Evolutionary conservation across 2,888 invertebrate species (phyloP).

Genomic region (Caenorhabditis afra): DNA sequence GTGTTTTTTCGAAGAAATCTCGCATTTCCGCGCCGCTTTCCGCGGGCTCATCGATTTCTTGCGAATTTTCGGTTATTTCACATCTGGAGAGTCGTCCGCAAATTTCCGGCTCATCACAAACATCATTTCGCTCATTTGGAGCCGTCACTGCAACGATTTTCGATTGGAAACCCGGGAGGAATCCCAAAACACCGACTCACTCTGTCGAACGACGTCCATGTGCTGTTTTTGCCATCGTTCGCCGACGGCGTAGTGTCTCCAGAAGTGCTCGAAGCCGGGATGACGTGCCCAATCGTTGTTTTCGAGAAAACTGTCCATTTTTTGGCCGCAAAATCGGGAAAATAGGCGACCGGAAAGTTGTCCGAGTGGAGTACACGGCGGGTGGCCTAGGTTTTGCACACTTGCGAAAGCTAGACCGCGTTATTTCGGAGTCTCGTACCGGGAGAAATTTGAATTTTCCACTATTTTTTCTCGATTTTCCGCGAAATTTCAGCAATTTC

Average conservation of each 20-base stretch:
- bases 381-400: constrained; percentile 24
- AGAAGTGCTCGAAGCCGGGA: constrained; percentile 32
- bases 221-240: constrained; percentile 35
- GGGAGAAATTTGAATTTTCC: constrained; percentile 7
- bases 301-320: constrained; percentile 23
- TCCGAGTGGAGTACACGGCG: constrained; percentile 20
- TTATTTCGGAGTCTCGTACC: constrained; percentile 30
- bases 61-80: constrained; percentile 4
- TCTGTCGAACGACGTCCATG: constrained; percentile 1
- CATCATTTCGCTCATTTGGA: background rate
- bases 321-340: background rate
- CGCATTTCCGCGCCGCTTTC: constrained; percentile 47
- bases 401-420: background rate
- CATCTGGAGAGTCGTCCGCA: constrained; percentile 32
- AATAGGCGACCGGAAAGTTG: background rate
- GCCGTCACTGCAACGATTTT: constrained; percentile 12
- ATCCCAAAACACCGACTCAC: constrained; percentile 1
- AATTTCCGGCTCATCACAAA: constrained; percentile 22
- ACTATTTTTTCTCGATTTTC: background rate
- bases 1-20: constrained; percentile 45
- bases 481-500: constrained; percentile 1
- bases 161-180: background rate
- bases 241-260: constrained; percentile 33
- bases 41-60: constrained; percentile 8
- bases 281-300: constrained; percentile 41